Base-by-base conservation (phyloP, 2,113 vertebrate genomes). In the Bujurquina vittata region DNA sequence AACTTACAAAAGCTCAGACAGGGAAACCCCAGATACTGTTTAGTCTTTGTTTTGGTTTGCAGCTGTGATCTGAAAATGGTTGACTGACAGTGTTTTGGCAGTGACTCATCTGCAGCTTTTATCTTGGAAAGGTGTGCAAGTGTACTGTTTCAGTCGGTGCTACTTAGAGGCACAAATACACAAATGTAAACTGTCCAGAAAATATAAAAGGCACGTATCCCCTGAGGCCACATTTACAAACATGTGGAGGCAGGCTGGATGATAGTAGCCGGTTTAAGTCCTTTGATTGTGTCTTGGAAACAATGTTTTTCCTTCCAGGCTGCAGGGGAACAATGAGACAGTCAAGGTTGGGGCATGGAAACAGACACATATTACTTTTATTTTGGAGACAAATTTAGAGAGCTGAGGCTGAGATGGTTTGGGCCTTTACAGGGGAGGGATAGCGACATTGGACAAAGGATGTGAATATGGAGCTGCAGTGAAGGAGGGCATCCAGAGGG, bases 31-130 rank as follows among this genome's bases (percentile, higher is more conserved):
- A 61, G 15, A 20, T 60, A 12, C 43, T 83, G 77, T 87, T 87
- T 73, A 17, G 84, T 79, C 81, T 92, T 83, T 91, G 81, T 77
- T 81, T 86, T 84, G 87, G 52, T 62, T 78, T 75, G 65, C 23
- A 43, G 59, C 22, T 6, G 31, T 80, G 54, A 67, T 73, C 79
- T 83, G n/a, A 22, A 31, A 49, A 15, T 8, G 54, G 37, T 10
- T 55, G 54, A 77, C 17, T 4, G 31, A 35, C 61, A 1, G 67
- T 3, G 9, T 61, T 74, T 74, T 1, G 1, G n/a, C 46, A 3
- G 40, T 84, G 89, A 91, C 62, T 91, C 86, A 80, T 61, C 23
- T 3, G 0, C 20, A 75, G 56, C 7, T 79, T 87, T 90, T 79
- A 73, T 81, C 79, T 83, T 60, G 17, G 7, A 63, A 60, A 83